Evolutionary conservation across 2,113 vertebrate species (phyloP).

Genomic region (Sturnira hondurensis): DNA sequence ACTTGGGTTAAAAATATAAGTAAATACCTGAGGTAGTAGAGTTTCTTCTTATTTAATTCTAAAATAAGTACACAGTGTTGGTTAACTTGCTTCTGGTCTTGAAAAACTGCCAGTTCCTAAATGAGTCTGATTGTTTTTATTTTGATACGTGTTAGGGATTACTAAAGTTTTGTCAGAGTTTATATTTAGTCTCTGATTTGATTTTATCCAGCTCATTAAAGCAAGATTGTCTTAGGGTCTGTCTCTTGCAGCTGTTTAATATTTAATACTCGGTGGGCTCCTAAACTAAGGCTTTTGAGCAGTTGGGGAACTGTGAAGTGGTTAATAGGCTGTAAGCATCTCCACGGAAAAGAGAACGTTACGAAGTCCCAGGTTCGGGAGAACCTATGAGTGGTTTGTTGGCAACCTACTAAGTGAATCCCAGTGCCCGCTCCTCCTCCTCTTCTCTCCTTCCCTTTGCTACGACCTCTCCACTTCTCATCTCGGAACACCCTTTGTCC

Average conservation of each 20-base stretch:
- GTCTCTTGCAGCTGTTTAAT: background rate
- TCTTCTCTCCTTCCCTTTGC: background rate
- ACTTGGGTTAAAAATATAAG: background rate
- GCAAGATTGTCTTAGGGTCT: background rate
- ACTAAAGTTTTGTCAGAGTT: background rate
- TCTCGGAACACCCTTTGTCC: background rate
- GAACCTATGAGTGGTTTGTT: background rate
- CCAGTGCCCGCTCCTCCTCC: background rate
- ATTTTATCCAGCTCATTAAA: background rate
- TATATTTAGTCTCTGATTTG: background rate
- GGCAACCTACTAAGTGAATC: background rate
- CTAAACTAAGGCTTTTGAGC: background rate
- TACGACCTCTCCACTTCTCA: background rate
- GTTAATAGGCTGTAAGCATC: background rate
- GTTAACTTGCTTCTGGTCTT: slow-evolving; percentile 1
- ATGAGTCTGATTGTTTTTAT: background rate
- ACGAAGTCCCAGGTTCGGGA: background rate
- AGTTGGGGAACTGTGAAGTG: background rate
- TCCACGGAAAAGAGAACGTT: background rate
- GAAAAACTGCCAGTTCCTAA: background rate
- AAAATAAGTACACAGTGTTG: background rate
- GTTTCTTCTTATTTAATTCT: background rate
- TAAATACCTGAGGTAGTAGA: background rate
- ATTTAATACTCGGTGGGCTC: background rate
- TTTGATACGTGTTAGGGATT: background rate